These are phyloP conservation scores for Barypeithes pellucidus DNA, from an alignment of 2,888 invertebrate genomes.

Conservation along the genomic window DNA sequence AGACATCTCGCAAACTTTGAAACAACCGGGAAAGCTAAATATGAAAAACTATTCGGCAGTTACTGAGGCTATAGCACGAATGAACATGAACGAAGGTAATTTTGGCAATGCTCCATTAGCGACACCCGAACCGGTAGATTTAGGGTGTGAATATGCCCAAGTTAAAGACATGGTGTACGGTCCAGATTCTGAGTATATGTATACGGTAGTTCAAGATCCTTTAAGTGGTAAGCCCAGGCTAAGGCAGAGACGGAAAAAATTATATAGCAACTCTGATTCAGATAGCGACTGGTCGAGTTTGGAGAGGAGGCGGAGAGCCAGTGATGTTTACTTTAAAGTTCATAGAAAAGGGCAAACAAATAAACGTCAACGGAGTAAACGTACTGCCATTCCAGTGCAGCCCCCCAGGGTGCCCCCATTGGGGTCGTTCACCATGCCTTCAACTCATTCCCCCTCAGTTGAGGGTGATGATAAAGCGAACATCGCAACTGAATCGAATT, in stretches of 20 bases:
- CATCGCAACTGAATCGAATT: conserved; percentile 68
- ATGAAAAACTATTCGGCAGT: conserved; percentile 92
- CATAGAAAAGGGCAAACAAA: conserved; percentile 80
- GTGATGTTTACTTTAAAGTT: conserved; percentile 78
- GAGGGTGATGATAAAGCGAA: conserved; percentile 66
- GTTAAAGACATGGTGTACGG: conserved; percentile 77
- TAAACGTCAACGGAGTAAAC: conserved; percentile 82
- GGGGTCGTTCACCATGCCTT: conserved; percentile 65
- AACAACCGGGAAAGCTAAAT: conserved; percentile 93
- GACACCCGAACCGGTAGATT: conserved; percentile 83
- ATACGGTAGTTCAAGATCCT: conserved; percentile 73
- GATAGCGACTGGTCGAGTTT: conserved; percentile 90
- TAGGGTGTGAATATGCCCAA: conserved; percentile 84
- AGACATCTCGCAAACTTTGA: conserved; percentile 80
- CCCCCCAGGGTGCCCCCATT: conserved; percentile 77
- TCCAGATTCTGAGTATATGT: conserved; percentile 77
- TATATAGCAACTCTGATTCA: conserved; percentile 87
- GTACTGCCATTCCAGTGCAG: conserved; percentile 87
- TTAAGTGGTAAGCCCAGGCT: conserved; percentile 73
- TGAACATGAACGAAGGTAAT: conserved; percentile 74
- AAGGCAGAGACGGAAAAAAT: conserved; percentile 77
- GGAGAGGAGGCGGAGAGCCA: conserved; percentile 75
- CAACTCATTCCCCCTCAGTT: conserved; percentile 66
- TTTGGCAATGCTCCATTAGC: conserved; percentile 83
- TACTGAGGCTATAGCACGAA: conserved; percentile 85